These are phyloP conservation scores for Orthosia gothica DNA, from an alignment of 2,888 invertebrate species.

Conservation along the genomic window DNA sequence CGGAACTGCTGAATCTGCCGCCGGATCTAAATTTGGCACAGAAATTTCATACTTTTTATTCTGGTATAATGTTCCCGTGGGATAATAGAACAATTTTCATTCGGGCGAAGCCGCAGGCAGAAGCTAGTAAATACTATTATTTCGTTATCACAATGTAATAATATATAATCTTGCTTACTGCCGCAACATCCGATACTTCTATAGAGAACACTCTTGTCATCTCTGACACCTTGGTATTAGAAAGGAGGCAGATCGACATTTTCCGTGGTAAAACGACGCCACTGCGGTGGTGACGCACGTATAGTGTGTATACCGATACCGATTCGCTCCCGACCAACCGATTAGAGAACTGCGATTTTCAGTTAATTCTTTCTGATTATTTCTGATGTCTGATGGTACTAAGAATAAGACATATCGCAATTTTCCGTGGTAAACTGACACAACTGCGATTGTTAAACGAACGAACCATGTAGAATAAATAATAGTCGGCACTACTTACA, in stretches of 20 bases:
- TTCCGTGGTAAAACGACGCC: conserved; percentile 52
- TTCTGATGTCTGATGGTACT: conserved; percentile 40
- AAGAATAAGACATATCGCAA: conserved; percentile 29
- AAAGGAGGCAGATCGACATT: conserved; percentile 52
- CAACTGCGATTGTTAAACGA: conserved; percentile 13
- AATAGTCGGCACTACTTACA: too few species aligned
- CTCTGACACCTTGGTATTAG: conserved; percentile 35
- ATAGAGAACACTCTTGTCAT: conserved; percentile 9
- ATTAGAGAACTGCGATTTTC: background rate
- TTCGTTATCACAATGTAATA: too few species aligned
- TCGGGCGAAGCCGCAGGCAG: too few species aligned
- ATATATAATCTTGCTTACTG: background rate
- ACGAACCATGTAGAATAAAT: background rate
- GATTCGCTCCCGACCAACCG: background rate
- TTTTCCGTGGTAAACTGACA: conserved; percentile 42
- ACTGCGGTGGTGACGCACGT: conserved; percentile 21
- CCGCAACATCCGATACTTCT: background rate
- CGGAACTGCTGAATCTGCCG: too few species aligned
- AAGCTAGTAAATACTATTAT: too few species aligned
- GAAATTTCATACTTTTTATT: too few species aligned
- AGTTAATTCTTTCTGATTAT: background rate
- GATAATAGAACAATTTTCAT: too few species aligned
- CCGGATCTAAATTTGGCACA: too few species aligned
- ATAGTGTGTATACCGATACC: background rate
- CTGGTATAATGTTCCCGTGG: too few species aligned